Base-by-base conservation (phyloP, 92 coral and sea anemone species). In the Bergia puertoricense region DNA sequence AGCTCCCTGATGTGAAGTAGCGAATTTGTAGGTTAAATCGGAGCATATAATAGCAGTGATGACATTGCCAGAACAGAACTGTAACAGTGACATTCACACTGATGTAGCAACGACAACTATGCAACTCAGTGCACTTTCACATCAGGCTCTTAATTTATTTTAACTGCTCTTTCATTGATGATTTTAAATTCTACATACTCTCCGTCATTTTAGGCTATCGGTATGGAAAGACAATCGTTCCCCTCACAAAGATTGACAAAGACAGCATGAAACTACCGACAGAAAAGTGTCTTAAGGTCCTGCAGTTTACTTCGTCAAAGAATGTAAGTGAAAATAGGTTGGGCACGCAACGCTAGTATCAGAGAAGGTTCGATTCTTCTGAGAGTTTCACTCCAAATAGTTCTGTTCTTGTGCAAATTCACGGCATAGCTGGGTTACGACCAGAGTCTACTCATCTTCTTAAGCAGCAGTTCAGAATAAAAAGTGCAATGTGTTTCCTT, bases 211-310 rank as follows among this genome's bases (percentile, higher is more conserved):
- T 62, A 96, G 99, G 99, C 6, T 95, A 93, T 84, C 94, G 98
- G 6, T 97, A 97, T 89, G 99, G 99, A 1, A 97, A 97, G 75
- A 95, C 99, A 77, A 77, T 97, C 39, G 99, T 97, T 11, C 99
- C 99, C 0, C 88, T 94, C 30, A 91, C 98, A 37, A 97, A 91
- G 83, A 91, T 97, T 80, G 99, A 97, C 90, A 96, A 95, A 79
- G 97, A 97, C 59, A 89, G 98, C 82, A 97, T 97, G 97, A 97
- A 97, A 77, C 91, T 97, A 41, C 93, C 93, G 51, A 92, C 99
- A 76, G 98, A 95, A 37, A 93, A 91, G 80, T 97, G 99, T 81
- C 81, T 97, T 82, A 91, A 94, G 22, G 96, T 97, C 39, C 92
- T 97, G 78, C 94, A 96, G 30, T 97, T 97, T 82, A 90, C 98